Conservation (phyloP, 1,140 invertebrate genomes). For the Bombus turneri region DNA sequence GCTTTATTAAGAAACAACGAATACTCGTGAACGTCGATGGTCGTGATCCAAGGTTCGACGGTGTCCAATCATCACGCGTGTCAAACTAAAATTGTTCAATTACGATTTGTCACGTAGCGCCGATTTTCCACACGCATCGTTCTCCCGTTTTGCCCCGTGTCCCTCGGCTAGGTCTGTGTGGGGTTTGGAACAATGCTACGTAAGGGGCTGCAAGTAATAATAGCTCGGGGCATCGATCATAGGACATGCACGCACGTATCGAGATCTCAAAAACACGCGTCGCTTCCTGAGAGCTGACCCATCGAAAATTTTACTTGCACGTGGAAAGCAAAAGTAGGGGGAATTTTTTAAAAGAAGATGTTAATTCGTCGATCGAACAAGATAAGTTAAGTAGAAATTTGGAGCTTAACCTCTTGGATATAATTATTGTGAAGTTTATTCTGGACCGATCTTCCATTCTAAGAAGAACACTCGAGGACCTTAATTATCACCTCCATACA, state of each 20-base stretch:
- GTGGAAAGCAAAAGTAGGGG: not conserved
- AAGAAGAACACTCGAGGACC: too few species aligned
- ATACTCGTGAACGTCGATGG: not conserved
- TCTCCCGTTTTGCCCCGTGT: not conserved
- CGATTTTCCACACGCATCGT: constrained; percentile 66
- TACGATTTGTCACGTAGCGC: constrained; percentile 70
- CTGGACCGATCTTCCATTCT: too few species aligned
- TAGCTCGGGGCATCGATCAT: constrained; percentile 68
- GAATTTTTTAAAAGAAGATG: too few species aligned
- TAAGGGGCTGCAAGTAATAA: constrained; percentile 71
- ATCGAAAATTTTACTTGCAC: constrained; percentile 4
- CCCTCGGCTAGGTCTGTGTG: constrained; percentile 24
- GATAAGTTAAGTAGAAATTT: too few species aligned
- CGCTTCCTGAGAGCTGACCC: not conserved
- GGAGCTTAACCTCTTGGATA: too few species aligned
- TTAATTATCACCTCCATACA: too few species aligned
- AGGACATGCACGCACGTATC: constrained; percentile 26
- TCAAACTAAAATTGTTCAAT: constrained; percentile 70
- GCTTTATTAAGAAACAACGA: constrained; percentile 16
- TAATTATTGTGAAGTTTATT: too few species aligned
- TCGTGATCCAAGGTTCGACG: constrained; percentile 19
- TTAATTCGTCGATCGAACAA: too few species aligned
- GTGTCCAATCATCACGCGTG: constrained; percentile 43
- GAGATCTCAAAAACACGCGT: constrained; percentile 54
- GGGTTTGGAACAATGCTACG: constrained; percentile 69